These are phyloP conservation scores for Tetheella fluctuosa DNA, from an alignment of 2,888 invertebrate species.

Conservation along the genomic window DNA sequence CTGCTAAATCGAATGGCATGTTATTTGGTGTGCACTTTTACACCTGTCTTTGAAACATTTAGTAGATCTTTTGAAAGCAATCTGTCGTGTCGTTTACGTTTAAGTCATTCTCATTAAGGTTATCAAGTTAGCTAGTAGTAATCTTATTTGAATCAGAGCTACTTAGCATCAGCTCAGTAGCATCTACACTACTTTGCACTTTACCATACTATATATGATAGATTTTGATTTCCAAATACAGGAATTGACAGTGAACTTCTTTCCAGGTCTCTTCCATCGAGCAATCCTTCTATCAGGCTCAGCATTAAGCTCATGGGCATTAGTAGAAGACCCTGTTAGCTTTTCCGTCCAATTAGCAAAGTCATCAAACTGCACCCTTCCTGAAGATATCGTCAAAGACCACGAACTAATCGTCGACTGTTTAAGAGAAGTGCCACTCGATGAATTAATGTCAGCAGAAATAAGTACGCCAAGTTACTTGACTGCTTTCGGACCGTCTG, in stretches of 20 bases:
- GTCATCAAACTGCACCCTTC: slow-evolving; percentile 92
- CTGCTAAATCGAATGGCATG: background rate
- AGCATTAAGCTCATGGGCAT: slow-evolving; percentile 94
- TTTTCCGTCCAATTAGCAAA: slow-evolving; percentile 92
- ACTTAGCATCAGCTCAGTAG: no score
- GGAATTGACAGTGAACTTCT: background rate
- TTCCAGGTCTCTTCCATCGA: slow-evolving; percentile 92
- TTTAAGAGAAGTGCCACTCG: slow-evolving; percentile 89
- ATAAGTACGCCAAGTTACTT: slow-evolving; percentile 92
- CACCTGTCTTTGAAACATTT: background rate
- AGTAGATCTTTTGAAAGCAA: slow-evolving; percentile 2
- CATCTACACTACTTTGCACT: background rate
- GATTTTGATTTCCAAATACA: background rate
- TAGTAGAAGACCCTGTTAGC: slow-evolving; percentile 93
- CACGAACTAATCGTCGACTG: slow-evolving; percentile 94
- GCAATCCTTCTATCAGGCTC: slow-evolving; percentile 95
- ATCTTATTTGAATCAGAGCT: background rate
- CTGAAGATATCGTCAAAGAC: slow-evolving; percentile 91
- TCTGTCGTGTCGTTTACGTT: background rate
- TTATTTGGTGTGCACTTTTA: background rate
- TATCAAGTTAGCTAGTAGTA: background rate
- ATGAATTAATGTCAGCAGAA: slow-evolving; percentile 90
- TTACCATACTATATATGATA: background rate
- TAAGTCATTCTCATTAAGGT: background rate
- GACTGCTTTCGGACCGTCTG: slow-evolving; percentile 96